Evolutionary conservation across 2,113 vertebrate genomes (phyloP).

Genomic region (Chlamydotis undulata): DNA sequence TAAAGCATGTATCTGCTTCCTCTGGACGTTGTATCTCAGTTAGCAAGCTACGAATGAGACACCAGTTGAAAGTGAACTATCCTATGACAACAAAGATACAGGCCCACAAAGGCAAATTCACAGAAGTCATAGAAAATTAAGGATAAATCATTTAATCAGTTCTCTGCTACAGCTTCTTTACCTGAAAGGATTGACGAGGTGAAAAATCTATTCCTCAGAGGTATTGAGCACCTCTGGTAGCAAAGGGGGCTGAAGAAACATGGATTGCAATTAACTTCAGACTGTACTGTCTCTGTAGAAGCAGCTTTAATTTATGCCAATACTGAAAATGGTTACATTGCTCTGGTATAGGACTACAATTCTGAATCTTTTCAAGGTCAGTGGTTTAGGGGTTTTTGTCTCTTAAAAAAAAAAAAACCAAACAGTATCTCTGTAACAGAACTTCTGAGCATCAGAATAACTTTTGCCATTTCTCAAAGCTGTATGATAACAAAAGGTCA

Average conservation of each 20-base stretch:
- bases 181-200: not conserved
- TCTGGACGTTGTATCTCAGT: not conserved
- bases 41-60: not conserved
- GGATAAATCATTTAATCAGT: not conserved
- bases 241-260: not conserved
- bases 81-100: not conserved
- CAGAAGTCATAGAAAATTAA: not conserved
- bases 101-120: not conserved
- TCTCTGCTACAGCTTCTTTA: not conserved
- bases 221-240: not conserved
- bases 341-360: not conserved
- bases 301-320: not conserved
- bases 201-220: not conserved
- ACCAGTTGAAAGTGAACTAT: not conserved
- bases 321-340: not conserved
- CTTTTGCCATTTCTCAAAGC: conserved; percentile 69
- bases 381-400: not conserved
- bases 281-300: not conserved
- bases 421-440: conserved; percentile 19
- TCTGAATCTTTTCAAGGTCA: not conserved
- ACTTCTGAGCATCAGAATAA: conserved; percentile 52
- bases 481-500: conserved; percentile 73
- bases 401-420: accelerated
- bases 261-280: not conserved
- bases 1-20: not conserved